Percentiles rank a stretch among this genome's conserved stretches.
These are phyloP conservation scores for Trematomus loennbergii DNA, from an alignment of 2,113 vertebrate genomes.

Conservation along the genomic window DNA sequence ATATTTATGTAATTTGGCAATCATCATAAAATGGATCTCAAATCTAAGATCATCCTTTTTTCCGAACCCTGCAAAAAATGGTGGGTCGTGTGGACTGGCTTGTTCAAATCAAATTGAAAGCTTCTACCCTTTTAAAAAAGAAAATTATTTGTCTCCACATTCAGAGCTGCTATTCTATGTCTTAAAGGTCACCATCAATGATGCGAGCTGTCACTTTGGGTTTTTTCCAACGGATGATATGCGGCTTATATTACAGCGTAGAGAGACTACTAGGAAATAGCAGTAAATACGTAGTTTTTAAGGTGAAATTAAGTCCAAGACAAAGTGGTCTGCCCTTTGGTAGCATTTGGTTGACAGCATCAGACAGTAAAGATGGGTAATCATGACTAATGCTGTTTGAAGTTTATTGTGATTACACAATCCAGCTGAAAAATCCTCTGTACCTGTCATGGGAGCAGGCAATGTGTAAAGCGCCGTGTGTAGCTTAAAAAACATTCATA, in stretches of 20 bases:
- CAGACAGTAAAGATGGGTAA: not conserved
- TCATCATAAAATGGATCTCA: not conserved
- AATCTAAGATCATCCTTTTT: not conserved
- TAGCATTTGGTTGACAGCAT: not conserved
- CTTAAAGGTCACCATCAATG: conserved; percentile 44
- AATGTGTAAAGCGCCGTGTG: not conserved
- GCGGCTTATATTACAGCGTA: not conserved
- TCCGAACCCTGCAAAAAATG: not conserved
- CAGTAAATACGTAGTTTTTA: not conserved
- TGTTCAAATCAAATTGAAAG: conserved; percentile 40
- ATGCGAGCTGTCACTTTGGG: conserved; percentile 40
- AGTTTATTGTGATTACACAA: not conserved
- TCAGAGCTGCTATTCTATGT: conserved; percentile 4
- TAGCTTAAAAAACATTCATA: conserved; percentile 9
- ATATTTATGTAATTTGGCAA: not conserved
- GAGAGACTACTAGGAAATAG: not conserved
- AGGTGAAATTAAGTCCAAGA: not conserved
- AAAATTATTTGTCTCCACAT: conserved; percentile 38
- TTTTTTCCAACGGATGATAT: conserved; percentile 30
- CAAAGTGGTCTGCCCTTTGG: not conserved
- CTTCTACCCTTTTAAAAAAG: conserved; percentile 31
- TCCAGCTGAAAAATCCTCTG: not conserved
- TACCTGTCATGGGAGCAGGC: not conserved
- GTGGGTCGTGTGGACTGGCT: conserved; percentile 6
- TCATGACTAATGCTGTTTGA: not conserved